A percentile compares a stretch with the other conserved stretches of the same genome.
Evolutionary conservation across 2,113 vertebrate species (phyloP).

Genomic region (Naja naja): DNA sequence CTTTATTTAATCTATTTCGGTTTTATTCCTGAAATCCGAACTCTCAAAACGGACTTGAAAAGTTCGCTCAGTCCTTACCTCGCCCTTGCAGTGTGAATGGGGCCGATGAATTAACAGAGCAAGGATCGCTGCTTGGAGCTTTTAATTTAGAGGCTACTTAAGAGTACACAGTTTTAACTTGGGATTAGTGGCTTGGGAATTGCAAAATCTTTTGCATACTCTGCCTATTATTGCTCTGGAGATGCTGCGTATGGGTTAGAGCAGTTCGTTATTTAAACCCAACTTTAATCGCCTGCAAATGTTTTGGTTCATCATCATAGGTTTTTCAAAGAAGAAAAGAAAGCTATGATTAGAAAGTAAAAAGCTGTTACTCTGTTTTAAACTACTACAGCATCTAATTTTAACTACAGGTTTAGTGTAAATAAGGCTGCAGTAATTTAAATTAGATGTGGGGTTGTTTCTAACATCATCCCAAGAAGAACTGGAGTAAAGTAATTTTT

Average conservation of each 20-base stretch:
- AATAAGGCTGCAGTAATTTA: neutral
- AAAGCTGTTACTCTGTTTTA: neutral
- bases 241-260: neutral
- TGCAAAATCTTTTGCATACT: neutral
- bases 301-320: neutral
- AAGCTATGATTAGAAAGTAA: neutral
- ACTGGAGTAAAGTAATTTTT: neutral
- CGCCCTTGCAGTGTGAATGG: neutral
- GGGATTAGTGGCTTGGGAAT: neutral
- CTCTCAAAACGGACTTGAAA: neutral
- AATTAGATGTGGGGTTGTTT: neutral
- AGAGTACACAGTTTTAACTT: neutral
- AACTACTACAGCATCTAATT: neutral
- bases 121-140: neutral
- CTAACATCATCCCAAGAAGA: neutral
- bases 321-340: neutral
- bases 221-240: neutral
- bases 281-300: neutral
- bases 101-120: neutral
- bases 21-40: neutral
- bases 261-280: neutral
- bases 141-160: neutral
- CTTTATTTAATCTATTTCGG: neutral
- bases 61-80: neutral
- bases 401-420: neutral